phyloP scores from a whole-genome alignment of 2,113 vertebrate genomes.

The Poeciliopsis turrubarensis region DNA sequence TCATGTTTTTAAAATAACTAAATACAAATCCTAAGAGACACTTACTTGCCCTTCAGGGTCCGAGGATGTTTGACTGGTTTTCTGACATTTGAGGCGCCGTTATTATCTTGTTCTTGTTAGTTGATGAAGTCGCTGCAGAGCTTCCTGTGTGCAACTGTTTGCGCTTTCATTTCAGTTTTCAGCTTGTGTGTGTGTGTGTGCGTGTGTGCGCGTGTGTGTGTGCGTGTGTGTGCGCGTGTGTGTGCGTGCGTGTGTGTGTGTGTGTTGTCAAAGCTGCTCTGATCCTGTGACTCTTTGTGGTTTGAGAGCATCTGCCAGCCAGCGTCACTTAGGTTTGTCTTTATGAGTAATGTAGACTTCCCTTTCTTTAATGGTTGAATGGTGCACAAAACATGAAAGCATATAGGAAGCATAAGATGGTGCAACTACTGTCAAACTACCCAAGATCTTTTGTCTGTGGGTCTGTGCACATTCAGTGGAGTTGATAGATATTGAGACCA shows the following conservation, averaged over 20 bases:
- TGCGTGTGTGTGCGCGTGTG: slow-evolving; percentile 1
- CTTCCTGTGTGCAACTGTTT: slow-evolving; percentile 28
- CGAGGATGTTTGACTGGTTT: background rate
- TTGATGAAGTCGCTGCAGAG: background rate
- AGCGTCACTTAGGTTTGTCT: background rate
- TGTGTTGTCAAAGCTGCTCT: slow-evolving; percentile 7
- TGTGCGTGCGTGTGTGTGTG: slow-evolving; percentile 12
- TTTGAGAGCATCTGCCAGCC: slow-evolving; percentile 23
- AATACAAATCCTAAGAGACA: background rate
- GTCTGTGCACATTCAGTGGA: too few relatives aligned
- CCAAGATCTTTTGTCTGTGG: too few relatives aligned
- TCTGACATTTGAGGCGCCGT: background rate
- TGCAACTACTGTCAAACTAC: background rate
- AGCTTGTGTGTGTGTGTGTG: background rate
- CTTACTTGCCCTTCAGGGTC: slow-evolving; percentile 17
- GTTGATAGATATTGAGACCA: too few relatives aligned
- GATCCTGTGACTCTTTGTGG: slow-evolving; percentile 47
- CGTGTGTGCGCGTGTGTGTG: slow-evolving; percentile 3
- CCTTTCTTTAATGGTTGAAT: background rate
- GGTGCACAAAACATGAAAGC: background rate
- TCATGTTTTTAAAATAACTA: background rate
- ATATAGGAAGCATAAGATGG: background rate
- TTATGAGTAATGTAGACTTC: slow-evolving; percentile 35
- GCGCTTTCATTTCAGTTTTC: slow-evolving; percentile 24
- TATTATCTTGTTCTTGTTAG: background rate